These are phyloP conservation scores for Muntiacus muntjak DNA, from an alignment of 2,113 vertebrate species.

Conservation along the genomic window DNA sequence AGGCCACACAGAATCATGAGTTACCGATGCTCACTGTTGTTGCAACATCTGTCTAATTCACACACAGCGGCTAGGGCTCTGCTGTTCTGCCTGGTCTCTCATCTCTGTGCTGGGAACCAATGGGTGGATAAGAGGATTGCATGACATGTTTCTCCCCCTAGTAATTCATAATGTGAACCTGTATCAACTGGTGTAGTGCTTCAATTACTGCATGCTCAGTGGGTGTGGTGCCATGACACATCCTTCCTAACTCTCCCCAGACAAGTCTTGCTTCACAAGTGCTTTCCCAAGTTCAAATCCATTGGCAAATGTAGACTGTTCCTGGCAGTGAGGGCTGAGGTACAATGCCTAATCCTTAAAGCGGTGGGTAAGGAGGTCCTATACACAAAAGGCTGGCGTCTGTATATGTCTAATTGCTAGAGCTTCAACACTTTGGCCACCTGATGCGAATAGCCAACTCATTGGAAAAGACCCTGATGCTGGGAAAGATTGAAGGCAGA, in stretches of 20 bases:
- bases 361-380: background rate
- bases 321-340: background rate
- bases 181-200: background rate
- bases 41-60: conserved; percentile 31
- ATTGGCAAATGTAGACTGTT: background rate
- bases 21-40: background rate
- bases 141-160: conserved; percentile 34
- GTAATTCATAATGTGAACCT: conserved; percentile 56
- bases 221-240: conserved; percentile 63
- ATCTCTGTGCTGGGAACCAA: background rate
- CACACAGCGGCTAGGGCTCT: background rate
- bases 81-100: background rate
- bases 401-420: background rate
- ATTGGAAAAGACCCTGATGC: background rate
- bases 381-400: background rate
- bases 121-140: conserved; percentile 27
- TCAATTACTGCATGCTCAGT: conserved; percentile 27
- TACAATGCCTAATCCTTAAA: background rate
- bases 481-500: background rate
- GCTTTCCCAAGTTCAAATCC: conserved; percentile 48
- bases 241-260: conserved; percentile 10
- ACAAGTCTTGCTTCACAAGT: conserved; percentile 59
- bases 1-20: background rate
- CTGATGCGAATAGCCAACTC: background rate
- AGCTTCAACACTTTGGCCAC: background rate